These are phyloP conservation scores for Numenius phaeopus DNA, from an alignment of 2,797 vertebrate genomes.

Conservation along the genomic window DNA sequence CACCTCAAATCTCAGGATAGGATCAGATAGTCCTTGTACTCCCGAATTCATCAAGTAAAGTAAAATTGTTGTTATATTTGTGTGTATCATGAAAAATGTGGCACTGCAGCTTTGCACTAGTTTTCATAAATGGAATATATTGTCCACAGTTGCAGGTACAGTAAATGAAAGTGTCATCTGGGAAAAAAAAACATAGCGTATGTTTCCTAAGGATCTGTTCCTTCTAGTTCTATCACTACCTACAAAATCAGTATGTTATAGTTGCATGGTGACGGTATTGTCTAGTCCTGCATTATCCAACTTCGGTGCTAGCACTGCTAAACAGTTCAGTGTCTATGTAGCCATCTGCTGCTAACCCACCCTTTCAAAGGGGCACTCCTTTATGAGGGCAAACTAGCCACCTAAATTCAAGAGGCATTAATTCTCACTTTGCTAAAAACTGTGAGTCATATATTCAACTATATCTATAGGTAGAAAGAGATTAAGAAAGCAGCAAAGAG, in stretches of 20 bases:
- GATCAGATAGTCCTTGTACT: not conserved
- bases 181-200: not conserved
- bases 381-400: constrained; percentile 16
- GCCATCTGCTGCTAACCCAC: constrained; percentile 46
- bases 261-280: not conserved
- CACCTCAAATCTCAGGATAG: not conserved
- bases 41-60: not conserved
- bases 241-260: not conserved
- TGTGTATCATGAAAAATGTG: not conserved
- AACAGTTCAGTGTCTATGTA: constrained; percentile 38
- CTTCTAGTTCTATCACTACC: not conserved
- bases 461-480: not conserved
- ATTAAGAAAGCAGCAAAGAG: not conserved
- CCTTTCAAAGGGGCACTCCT: not conserved
- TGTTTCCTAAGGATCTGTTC: not conserved
- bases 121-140: not conserved
- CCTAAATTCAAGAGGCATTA: constrained; percentile 37
- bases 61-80: not conserved
- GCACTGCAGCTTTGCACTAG: not conserved
- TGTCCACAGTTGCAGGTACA: not conserved
- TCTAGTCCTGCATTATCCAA: not conserved
- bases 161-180: not conserved
- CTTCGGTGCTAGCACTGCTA: not conserved
- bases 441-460: not conserved
- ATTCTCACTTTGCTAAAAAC: constrained; percentile 9